phyloP scores from a whole-genome alignment of 2,797 vertebrate genomes.

The Cryptoprocta ferox region DNA sequence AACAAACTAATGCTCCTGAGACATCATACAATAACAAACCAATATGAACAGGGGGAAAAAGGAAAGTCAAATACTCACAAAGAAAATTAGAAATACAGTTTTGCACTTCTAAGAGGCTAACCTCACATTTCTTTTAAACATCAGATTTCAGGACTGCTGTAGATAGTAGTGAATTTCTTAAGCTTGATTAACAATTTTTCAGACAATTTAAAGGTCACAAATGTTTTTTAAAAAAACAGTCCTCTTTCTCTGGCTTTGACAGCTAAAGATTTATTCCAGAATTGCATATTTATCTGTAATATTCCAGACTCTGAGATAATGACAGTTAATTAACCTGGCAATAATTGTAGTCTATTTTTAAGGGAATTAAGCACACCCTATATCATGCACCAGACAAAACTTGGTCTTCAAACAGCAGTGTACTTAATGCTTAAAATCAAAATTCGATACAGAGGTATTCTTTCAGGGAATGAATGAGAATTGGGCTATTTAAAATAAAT shows the following conservation, averaged over 20 bases:
- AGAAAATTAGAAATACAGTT: constrained; percentile 52
- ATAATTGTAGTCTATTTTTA: constrained; percentile 29
- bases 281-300: constrained; percentile 7
- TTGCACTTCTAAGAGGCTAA: not conserved
- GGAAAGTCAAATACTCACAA: not conserved
- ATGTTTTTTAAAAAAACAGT: not conserved
- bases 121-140: not conserved
- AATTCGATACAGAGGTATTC: not conserved
- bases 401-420: not conserved
- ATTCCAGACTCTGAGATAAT: constrained; percentile 33
- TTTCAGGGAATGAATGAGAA: not conserved
- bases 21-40: not conserved
- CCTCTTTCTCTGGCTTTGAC: constrained; percentile 41
- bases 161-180: not conserved
- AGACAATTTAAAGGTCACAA: constrained; percentile 16
- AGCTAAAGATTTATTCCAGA: constrained; percentile 39
- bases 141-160: not conserved
- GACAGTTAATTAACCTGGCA: constrained; percentile 36
- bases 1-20: constrained; percentile 28
- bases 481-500: constrained; percentile 34
- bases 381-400: not conserved
- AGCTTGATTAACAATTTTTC: constrained; percentile 4
- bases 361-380: not conserved
- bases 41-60: not conserved
- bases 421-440: constrained; percentile 51